Base-by-base conservation (phyloP, 2,113 vertebrate species). In the Spermophilus dauricus region DNA sequence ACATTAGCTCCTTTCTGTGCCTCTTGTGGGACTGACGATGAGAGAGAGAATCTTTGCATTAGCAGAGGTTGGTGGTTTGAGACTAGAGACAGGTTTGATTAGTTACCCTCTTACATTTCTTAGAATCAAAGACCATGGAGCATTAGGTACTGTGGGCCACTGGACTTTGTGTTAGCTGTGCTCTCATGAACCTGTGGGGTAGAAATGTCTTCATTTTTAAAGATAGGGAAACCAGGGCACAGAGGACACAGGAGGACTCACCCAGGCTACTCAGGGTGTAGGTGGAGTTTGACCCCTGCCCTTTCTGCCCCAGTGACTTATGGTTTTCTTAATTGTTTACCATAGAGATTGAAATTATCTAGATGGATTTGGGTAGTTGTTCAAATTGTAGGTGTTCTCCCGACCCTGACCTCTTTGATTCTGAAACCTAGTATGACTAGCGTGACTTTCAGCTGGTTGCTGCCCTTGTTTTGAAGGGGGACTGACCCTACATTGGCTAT, bases 401-500 rank as follows among this genome's bases (percentile, higher is more conserved):
- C 48, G 5, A 4, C 26, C 11, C 26, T 0, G 3, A 10, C 61
- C 2, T 1, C 18, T 4, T 32, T 1, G 1, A 37, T 63, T 53
- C 51, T 26, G 78, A 93, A 90, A 61, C 61, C 34, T 5, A 2
- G 20, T 12, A 9, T 37, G n/a, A 26, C 51, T 26, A 2, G 12
- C 0, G 1, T 4, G 24, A 26, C 84, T 11, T 28, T 42, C 7
- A n/a, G 69, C 39, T 39, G 42, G 56, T 45, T 28, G 2, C 1
- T 73, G 90, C 75, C 45, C 45, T 51, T 67, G 75, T 67, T 82
- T 39, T 53, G 87, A 39, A 76, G 81, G 39, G 48, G 34, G 3
- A 20, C 56, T 53, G 85, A 58, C 42, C 86, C 39, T 56, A 34
- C 39, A 2, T 81, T 92, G 42, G 83, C 56, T 34, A 75, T 26